phyloP scores from a whole-genome alignment of 2,113 vertebrate genomes.

The Salvator merianae region DNA sequence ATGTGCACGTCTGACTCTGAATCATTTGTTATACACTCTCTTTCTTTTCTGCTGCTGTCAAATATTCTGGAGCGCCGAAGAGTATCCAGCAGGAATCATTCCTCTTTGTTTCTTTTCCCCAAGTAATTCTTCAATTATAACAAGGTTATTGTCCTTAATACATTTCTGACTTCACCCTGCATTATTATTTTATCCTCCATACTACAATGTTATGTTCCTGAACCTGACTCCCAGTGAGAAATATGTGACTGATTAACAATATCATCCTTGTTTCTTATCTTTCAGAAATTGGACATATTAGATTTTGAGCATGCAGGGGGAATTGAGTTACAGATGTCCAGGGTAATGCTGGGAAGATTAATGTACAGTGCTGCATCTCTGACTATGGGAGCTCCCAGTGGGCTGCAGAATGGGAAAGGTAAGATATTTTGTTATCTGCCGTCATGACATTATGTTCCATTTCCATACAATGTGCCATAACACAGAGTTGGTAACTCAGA shows the following conservation, averaged over 20 bases:
- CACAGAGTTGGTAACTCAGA: conserved; percentile 40
- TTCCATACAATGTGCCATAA: conserved; percentile 32
- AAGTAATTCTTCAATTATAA: conserved; percentile 15
- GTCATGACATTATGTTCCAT: conserved; percentile 40
- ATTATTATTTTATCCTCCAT: conserved; percentile 31
- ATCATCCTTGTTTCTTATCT: conserved; percentile 29
- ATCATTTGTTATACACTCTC: neutral
- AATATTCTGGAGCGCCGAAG: conserved; percentile 5
- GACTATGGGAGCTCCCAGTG: conserved; percentile 38
- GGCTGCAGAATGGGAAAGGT: neutral
- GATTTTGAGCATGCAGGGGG: conserved; percentile 16
- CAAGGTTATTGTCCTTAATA: conserved; percentile 38
- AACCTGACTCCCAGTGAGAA: conserved; percentile 40
- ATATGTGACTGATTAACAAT: conserved; percentile 40
- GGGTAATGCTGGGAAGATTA: conserved; percentile 56
- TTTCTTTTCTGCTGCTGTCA: conserved; percentile 16
- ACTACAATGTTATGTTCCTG: conserved; percentile 25
- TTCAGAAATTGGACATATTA: conserved; percentile 23
- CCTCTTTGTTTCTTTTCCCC: conserved; percentile 4
- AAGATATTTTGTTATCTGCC: conserved; percentile 44
- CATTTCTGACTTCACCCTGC: neutral
- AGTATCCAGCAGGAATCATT: conserved; percentile 4
- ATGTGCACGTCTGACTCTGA: neutral
- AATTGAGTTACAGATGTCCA: conserved; percentile 49
- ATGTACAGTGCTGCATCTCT: conserved; percentile 42